phyloP scores from a whole-genome alignment of 2,888 invertebrate species.

The Eristalis tenax region DNA sequence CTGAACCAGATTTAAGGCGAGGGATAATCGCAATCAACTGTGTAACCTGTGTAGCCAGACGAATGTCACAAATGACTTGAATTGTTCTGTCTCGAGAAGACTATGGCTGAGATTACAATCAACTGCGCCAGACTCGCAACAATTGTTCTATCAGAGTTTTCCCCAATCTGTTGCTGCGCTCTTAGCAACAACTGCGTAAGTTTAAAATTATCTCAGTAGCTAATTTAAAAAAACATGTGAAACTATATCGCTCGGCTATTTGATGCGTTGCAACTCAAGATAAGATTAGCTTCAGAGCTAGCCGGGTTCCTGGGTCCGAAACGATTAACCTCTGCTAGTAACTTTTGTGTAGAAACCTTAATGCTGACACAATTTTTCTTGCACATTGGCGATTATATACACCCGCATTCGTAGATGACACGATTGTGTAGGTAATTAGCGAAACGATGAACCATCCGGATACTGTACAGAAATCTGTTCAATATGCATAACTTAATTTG shows the following conservation, averaged over 20 bases:
- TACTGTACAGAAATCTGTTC: neutral
- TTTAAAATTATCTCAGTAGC: slow-evolving; percentile 10
- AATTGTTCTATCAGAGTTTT: neutral
- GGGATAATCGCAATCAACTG: no score
- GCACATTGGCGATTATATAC: neutral
- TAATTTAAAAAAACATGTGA: slow-evolving; percentile 8
- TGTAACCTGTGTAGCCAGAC: neutral
- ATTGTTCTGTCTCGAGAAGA: no score
- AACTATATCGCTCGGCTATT: neutral
- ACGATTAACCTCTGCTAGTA: neutral
- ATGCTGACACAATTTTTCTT: neutral
- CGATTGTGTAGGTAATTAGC: neutral
- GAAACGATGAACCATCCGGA: neutral
- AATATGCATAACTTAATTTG: slow-evolving; percentile 15
- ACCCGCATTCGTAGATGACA: neutral
- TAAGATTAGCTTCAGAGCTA: slow-evolving; percentile 2
- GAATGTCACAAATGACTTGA: neutral
- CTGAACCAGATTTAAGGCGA: no score
- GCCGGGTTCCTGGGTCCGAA: neutral
- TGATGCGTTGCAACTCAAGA: slow-evolving; percentile 16
- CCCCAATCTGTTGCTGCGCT: neutral
- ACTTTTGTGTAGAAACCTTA: no score
- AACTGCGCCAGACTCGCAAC: no score
- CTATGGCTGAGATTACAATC: no score
- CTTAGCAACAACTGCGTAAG: slow-evolving; percentile 1